These are phyloP conservation scores for Xanthia togata DNA, from an alignment of 2,888 invertebrate genomes.

Conservation along the genomic window DNA sequence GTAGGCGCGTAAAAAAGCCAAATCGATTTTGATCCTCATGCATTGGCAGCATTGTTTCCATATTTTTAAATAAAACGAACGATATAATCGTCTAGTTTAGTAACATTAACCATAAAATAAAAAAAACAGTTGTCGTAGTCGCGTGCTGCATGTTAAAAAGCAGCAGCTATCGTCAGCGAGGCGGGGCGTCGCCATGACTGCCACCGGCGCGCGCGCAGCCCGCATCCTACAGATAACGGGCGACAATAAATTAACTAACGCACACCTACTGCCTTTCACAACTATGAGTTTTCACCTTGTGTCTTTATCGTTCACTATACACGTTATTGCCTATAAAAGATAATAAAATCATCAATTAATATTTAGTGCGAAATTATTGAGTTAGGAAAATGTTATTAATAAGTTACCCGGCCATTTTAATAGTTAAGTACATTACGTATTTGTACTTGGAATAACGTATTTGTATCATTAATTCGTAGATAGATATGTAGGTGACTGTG, in stretches of 20 bases:
- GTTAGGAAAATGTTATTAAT: not conserved
- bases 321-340: conserved; percentile 48
- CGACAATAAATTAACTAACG: conserved; percentile 84
- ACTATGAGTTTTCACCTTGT: conserved; percentile 87
- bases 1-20: not conserved
- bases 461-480: not conserved
- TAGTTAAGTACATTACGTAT: not conserved
- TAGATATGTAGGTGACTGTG: not conserved
- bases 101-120: conserved; percentile 34
- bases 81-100: conserved; percentile 2
- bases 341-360: conserved; percentile 48
- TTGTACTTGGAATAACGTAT: not conserved
- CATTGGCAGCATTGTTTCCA: not conserved
- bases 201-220: conserved; percentile 83
- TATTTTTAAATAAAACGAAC: conserved; percentile 1
- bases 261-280: conserved; percentile 87
- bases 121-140: conserved; percentile 79
- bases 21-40: not conserved
- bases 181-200: conserved; percentile 75
- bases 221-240: conserved; percentile 87
- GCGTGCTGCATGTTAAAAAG: conserved; percentile 85
- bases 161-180: conserved; percentile 58
- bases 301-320: conserved; percentile 73
- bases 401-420: not conserved
- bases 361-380: conserved; percentile 25